Evolutionary conservation across 2,888 invertebrate genomes (phyloP).

Genomic region (Zeuzera pyrina): DNA sequence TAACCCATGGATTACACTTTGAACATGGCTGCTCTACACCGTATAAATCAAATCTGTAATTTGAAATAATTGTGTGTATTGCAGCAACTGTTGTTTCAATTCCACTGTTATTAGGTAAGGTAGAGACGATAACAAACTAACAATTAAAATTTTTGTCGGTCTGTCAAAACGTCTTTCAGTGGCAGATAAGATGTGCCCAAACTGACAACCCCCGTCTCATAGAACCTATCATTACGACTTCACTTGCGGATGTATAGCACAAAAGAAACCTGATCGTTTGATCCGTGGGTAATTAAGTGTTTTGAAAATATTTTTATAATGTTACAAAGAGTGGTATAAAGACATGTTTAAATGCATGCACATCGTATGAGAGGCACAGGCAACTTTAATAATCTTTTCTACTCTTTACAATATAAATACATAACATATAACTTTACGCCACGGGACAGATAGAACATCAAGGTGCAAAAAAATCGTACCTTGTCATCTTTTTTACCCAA

Average conservation of each 20-base stretch:
- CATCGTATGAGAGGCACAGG: too few species aligned
- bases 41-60: conserved; percentile 25
- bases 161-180: conserved; percentile 62
- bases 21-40: too few species aligned
- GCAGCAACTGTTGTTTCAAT: conserved; percentile 15
- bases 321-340: too few species aligned
- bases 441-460: too few species aligned
- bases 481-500: too few species aligned
- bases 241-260: conserved; percentile 21
- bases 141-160: conserved; percentile 58
- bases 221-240: conserved; percentile 50
- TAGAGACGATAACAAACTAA: conserved; percentile 27
- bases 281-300: conserved; percentile 31
- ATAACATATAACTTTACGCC: too few species aligned
- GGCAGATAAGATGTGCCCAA: conserved; percentile 41
- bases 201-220: conserved; percentile 39
- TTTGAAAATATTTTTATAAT: conserved; percentile 23
- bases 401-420: too few species aligned
- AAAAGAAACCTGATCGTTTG: conserved; percentile 14
- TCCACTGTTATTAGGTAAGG: conserved; percentile 20
- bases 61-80: conserved; percentile 30
- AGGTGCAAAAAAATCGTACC: too few species aligned
- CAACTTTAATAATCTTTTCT: too few species aligned
- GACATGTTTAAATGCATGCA: too few species aligned
- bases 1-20: too few species aligned